A percentile compares a stretch with the other conserved stretches of the same genome.
phyloP scores from a whole-genome alignment of 1,140 invertebrate species.

The Condylostylus longicornis region DNA sequence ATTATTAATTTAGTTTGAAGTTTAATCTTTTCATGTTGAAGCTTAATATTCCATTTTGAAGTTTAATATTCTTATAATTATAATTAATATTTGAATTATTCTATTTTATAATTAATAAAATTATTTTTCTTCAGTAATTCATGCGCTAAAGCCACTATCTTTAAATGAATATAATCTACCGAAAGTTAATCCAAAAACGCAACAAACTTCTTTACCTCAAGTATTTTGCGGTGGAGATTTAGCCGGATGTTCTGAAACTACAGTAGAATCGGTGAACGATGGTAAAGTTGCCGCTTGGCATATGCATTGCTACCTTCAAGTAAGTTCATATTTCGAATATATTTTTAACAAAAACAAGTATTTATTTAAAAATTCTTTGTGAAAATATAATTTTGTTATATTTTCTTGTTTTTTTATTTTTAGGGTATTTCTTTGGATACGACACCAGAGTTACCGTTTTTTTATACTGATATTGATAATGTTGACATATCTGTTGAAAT shows the following conservation, averaged over 20 bases:
- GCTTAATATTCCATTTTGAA: neutral
- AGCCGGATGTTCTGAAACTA: constrained; percentile 86
- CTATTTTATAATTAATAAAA: too few species aligned
- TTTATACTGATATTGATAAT: constrained; percentile 82
- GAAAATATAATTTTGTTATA: too few species aligned
- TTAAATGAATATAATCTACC: constrained; percentile 65
- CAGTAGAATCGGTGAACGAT: constrained; percentile 96
- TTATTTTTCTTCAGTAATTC: constrained; percentile 49
- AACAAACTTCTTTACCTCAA: constrained; percentile 59
- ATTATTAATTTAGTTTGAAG: too few species aligned
- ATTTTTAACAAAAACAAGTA: neutral
- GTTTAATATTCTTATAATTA: neutral
- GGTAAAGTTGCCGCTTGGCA: constrained; percentile 94
- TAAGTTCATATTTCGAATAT: constrained; percentile 27
- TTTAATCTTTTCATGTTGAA: constrained; percentile 20
- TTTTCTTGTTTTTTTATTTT: neutral
- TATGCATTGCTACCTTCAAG: constrained; percentile 87
- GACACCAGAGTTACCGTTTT: constrained; percentile 68
- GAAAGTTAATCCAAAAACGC: constrained; percentile 56
- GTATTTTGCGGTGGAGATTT: constrained; percentile 92
- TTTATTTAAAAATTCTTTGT: too few species aligned
- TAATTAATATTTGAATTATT: constrained; percentile 2
- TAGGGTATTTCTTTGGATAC: constrained; percentile 45
- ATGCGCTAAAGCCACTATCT: constrained; percentile 64
- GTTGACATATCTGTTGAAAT: constrained; percentile 79